Evolutionary conservation across 1,140 invertebrate genomes (phyloP), one percentile per base, ranked within the genome.

Genomic region (Cyclargus thomasi): DNA sequence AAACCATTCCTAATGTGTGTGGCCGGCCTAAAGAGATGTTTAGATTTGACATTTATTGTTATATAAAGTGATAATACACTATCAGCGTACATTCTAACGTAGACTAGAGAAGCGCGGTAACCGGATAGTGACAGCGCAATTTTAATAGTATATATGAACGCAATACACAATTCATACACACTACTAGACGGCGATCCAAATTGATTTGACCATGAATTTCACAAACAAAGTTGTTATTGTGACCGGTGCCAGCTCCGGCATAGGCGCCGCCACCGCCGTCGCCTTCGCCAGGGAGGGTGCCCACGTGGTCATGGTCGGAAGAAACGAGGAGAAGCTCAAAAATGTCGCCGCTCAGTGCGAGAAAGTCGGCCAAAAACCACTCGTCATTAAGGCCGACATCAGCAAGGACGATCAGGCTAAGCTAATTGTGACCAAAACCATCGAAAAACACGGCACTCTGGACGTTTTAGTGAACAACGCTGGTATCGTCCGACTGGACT

Each of bases 221-320:
- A 11, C 18, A 11, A 66, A 55, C 17, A 77, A 77, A 73, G 68
- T 77, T 10, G 73, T 75, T 18, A 3, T 95, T 16, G 92, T 95
- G 64, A 95, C 94, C 3, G 96, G 96, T 63, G 95, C 95, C 0
- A 96, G 95, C 80, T 96, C 95, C 20, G 97, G 97, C 6, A 97
- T 97, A 71, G 96, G 96, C 57, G 93, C 94, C 18, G 94, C 93
- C 1, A 94, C 95, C 16, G 96, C 95, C 0, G 74, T 95, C 59
- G 89, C 94, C 57, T 93, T 98, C 73, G 93, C 95, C n/a, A n/a
- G n/a, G 4, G 86, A 95, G 29, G 95, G 95, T 3, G 96, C 95
- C 0, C 90, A 74, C 0, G 79, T 96, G 1, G 91, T 91, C 0
- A 72, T 98, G 14, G 94, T 94, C 18, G 97, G 96, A 35, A 92